Evolutionary conservation across 2,888 invertebrate genomes (phyloP), one percentile per base, ranked within the genome.

Genomic region (Plebejus anna): DNA sequence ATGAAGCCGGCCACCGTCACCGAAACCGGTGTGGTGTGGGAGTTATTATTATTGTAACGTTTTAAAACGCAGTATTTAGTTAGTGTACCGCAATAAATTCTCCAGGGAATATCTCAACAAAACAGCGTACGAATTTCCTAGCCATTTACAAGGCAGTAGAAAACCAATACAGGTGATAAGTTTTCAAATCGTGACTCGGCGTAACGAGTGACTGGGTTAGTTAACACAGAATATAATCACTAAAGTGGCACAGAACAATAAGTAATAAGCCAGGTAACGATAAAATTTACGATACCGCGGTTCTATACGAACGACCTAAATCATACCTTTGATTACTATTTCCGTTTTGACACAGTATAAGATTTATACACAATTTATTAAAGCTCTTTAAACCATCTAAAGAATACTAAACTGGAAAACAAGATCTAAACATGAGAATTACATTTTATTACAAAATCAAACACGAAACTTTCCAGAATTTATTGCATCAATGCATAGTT

Each of bases 201-300:
- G 51, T 51, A 73, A 72, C 42, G 47, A 73, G 55, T 73, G 47
- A 28, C 73, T 55, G 55, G 73, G 16, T 28, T 32, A 73, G 47
- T 73, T 73, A 72, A 72, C 72, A 47, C 28, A 73, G 71, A 72
- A 73, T 73, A 55, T 73, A 73, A 73, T 73, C 81, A 80, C 81
- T 84, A 66, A 66, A 66, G 81, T 83, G 84, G 84, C 80, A 81
- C 78, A 79, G 83, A 89, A 93, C 92, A 92, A 92, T 92, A 87
- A 75, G 75, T 79, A 80, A 80, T 80, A 80, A 78, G 73, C 77
- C 81, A 81, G 77, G 78, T 81, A 83, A 83, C 90, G 89, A 91
- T 91, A 91, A 91, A 82, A 84, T 90, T 91, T 86, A 90, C 88
- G 88, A 89, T 85, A 83, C 83, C 83, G 82, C 78, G 80, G 81